A percentile compares a stretch with the other conserved stretches of the same genome.
Conservation (phyloP, 2,888 invertebrate genomes). For the Odontothrips loti region DNA sequence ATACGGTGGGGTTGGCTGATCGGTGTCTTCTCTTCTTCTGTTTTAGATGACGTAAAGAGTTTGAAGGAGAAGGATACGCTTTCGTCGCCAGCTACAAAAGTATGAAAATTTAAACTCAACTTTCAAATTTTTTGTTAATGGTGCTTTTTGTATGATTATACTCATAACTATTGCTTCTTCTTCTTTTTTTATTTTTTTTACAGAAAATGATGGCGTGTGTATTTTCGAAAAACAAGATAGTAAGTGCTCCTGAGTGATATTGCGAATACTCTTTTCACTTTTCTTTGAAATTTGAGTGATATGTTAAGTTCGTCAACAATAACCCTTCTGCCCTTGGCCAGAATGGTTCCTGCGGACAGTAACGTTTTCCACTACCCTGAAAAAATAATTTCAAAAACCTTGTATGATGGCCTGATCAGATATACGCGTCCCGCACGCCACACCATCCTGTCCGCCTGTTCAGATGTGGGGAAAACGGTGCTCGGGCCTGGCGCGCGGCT, state of each 20-base stretch:
- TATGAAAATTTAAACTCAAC: neutral
- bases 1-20: too few species aligned
- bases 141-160: neutral
- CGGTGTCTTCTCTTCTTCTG: neutral
- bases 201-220: slow-evolving; percentile 11
- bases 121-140: neutral
- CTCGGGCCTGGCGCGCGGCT: too few species aligned
- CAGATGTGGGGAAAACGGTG: too few species aligned
- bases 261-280: neutral
- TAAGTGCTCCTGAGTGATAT: neutral
- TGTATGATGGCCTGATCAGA: neutral
- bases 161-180: neutral
- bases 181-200: neutral
- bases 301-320: neutral
- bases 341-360: neutral
- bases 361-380: neutral
- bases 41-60: neutral
- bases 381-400: neutral
- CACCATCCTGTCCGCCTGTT: too few species aligned
- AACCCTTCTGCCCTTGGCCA: neutral
- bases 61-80: neutral
- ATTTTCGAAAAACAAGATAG: neutral
- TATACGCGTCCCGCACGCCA: neutral
- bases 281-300: neutral
- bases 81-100: neutral